A percentile compares a stretch with the other conserved stretches of the same genome.
Conservation (phyloP, 2,113 vertebrate genomes). For the Crocuta crocuta region DNA sequence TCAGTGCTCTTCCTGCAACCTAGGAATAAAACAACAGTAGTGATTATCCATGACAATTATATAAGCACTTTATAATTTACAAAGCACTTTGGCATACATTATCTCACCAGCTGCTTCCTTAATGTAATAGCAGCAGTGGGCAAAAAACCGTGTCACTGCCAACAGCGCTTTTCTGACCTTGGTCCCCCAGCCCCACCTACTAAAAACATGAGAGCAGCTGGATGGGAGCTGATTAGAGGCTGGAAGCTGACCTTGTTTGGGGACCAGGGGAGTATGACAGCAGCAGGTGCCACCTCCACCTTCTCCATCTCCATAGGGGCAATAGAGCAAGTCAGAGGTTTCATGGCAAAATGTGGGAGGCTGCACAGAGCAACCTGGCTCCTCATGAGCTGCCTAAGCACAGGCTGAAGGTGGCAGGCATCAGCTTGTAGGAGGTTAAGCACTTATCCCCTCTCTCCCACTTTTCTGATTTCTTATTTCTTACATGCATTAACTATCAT, state of each 20-base stretch:
- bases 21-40: constrained; percentile 66
- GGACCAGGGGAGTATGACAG: constrained; percentile 50
- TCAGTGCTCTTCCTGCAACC: constrained; percentile 57
- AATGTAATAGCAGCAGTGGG: constrained; percentile 75
- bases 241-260: constrained; percentile 66
- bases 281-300: constrained; percentile 57
- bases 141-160: constrained; percentile 59
- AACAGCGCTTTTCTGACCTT: constrained; percentile 72
- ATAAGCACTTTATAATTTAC: constrained; percentile 75
- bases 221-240: constrained; percentile 65
- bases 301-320: constrained; percentile 52
- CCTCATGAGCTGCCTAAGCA: background rate
- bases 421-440: constrained; percentile 56
- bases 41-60: constrained; percentile 69
- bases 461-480: constrained; percentile 64
- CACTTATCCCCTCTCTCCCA: background rate
- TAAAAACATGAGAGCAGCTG: constrained; percentile 64
- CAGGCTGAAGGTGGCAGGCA: constrained; percentile 20
- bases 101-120: constrained; percentile 80
- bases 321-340: constrained; percentile 27
- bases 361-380: background rate
- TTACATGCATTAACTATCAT: constrained; percentile 66
- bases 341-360: background rate
- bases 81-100: constrained; percentile 73
- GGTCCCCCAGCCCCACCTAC: constrained; percentile 60